Conservation (phyloP, 2,797 vertebrate species). For the Okamejei kenojei region DNA sequence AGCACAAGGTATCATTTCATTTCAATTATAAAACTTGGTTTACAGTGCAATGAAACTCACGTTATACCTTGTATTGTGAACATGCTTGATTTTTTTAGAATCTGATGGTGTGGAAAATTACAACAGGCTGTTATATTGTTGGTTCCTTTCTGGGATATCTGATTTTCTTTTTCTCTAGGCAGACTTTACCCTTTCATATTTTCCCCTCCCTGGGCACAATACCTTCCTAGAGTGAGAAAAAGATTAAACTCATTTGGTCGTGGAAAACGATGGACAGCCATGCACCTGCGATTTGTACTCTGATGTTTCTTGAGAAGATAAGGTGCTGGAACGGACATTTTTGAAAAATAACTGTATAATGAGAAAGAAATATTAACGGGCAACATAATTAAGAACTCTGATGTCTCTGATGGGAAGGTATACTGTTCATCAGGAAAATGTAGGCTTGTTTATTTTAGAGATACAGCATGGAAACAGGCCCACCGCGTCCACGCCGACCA, state of each 20-base stretch:
- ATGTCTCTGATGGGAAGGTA: background rate
- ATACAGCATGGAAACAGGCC: too few species aligned
- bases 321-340: too few species aligned
- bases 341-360: too few species aligned
- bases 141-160: background rate
- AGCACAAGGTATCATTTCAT: background rate
- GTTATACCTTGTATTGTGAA: background rate
- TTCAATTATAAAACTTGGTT: conserved; percentile 13
- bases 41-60: background rate
- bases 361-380: too few species aligned
- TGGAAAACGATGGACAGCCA: background rate
- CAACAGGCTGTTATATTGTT: background rate
- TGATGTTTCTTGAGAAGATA: background rate
- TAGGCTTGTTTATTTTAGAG: too few species aligned
- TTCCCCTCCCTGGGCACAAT: background rate
- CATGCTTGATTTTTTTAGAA: background rate
- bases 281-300: background rate
- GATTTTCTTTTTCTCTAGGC: background rate
- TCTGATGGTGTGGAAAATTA: background rate
- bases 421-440: background rate
- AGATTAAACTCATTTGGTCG: background rate
- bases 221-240: background rate
- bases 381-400: too few species aligned
- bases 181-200: background rate
- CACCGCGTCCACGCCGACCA: too few species aligned